Conservation (phyloP, 2,113 vertebrate genomes). For the Gnathonemus echidnorhynchus region DNA sequence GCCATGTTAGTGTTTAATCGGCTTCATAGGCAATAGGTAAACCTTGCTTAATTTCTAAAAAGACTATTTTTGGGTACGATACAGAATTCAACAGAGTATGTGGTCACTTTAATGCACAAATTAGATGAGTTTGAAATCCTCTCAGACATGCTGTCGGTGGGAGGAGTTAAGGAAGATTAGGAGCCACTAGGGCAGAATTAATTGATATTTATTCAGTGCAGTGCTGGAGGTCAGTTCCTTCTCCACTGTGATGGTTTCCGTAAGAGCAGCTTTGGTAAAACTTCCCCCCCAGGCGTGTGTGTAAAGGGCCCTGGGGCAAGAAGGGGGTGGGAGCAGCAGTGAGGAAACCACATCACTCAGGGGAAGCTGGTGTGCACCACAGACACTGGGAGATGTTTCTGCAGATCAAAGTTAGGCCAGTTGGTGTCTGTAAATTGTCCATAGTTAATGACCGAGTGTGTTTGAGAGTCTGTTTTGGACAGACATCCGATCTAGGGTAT, state of each 20-base stretch:
- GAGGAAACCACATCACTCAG: neutral
- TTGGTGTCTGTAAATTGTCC: neutral
- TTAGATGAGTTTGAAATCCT: neutral
- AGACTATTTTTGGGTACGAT: neutral
- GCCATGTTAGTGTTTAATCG: neutral
- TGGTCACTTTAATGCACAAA: neutral
- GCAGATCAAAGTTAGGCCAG: neutral
- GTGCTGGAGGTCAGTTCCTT: neutral
- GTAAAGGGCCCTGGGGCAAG: slow-evolving; percentile 33
- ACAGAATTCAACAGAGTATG: neutral
- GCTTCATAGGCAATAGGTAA: neutral
- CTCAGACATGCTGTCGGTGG: neutral
- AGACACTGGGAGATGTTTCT: neutral
- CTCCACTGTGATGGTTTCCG: neutral
- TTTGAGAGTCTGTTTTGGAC: neutral
- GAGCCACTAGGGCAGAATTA: neutral
- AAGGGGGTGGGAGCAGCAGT: slow-evolving; percentile 24
- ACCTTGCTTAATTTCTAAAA: neutral
- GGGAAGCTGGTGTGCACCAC: neutral
- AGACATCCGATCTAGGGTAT: neutral
- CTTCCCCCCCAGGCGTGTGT: slow-evolving; percentile 26
- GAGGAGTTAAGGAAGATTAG: neutral
- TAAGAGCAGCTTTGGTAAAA: slow-evolving; percentile 20
- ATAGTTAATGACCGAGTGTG: neutral
- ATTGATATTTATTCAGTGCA: neutral